Percentiles rank a stretch among this genome's conserved stretches.
These are phyloP conservation scores for Anisognathus igniventris DNA, from an alignment of 2,797 vertebrate species.

Conservation along the genomic window DNA sequence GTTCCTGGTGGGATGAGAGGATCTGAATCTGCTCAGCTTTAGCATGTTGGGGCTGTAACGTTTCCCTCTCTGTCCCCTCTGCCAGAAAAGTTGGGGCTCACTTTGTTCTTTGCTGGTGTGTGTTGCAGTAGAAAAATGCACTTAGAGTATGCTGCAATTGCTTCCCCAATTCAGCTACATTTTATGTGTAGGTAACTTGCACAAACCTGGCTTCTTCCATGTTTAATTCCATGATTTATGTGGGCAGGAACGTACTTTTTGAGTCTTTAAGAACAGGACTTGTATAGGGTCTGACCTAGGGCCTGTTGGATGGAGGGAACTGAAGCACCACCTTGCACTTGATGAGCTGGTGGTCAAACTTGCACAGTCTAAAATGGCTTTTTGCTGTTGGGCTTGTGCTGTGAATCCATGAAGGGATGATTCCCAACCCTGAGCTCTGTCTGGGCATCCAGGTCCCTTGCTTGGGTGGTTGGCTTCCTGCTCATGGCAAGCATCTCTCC, in stretches of 20 bases:
- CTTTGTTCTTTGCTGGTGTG: not conserved
- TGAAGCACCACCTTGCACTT: not conserved
- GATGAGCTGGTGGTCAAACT: not conserved
- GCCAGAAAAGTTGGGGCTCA: not conserved
- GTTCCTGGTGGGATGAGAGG: not conserved
- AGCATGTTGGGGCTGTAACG: accelerated
- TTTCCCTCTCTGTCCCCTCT: not conserved
- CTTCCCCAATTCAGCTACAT: not conserved
- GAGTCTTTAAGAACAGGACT: not conserved
- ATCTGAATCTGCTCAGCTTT: not conserved
- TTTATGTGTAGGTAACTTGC: not conserved
- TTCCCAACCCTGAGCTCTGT: accelerated
- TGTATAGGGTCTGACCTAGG: not conserved
- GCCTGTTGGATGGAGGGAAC: accelerated
- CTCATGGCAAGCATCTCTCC: not conserved
- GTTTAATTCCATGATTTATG: not conserved
- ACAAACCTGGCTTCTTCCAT: not conserved
- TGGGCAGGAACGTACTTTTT: not conserved
- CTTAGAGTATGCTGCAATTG: not conserved
- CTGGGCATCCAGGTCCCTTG: not conserved
- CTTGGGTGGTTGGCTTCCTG: too few species aligned
- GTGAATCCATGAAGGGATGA: not conserved
- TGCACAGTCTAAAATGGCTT: accelerated
- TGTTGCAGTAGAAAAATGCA: not conserved
- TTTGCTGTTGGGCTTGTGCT: not conserved